These are phyloP conservation scores for Oedothorax gibbosus DNA, from an alignment of 1,140 invertebrate genomes.

Conservation along the genomic window DNA sequence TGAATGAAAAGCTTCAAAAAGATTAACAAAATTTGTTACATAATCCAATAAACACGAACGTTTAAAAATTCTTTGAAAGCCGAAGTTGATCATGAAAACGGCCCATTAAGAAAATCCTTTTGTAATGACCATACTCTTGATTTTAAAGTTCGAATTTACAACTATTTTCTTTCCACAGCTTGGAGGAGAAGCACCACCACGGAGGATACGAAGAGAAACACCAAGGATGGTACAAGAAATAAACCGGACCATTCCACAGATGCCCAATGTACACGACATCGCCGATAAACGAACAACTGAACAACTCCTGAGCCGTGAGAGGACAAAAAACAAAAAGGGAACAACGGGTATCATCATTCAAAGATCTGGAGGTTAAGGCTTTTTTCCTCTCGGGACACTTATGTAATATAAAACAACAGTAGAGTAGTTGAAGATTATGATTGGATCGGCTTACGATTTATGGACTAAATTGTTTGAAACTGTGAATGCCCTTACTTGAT, in stretches of 20 bases:
- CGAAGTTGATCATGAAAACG: too few relatives aligned
- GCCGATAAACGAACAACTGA: neutral
- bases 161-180: conserved; percentile 8
- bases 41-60: too few relatives aligned
- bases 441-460: conserved; percentile 24
- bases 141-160: neutral
- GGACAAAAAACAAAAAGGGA: conserved; percentile 1
- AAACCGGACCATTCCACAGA: neutral
- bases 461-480: conserved; percentile 28
- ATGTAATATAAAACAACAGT: conserved; percentile 4
- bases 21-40: too few relatives aligned
- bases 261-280: neutral
- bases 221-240: conserved; percentile 48
- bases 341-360: conserved; percentile 38
- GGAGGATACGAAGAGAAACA: conserved; percentile 35
- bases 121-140: too few relatives aligned
- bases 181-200: conserved; percentile 53
- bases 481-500: conserved; percentile 41
- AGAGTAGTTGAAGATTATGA: neutral
- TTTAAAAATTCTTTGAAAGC: too few relatives aligned
- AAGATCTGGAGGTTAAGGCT: conserved; percentile 37
- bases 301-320: neutral
- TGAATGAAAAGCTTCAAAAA: too few relatives aligned
- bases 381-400: conserved; percentile 17
- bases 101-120: too few relatives aligned